A percentile compares a stretch with the other conserved stretches of the same genome.
These are phyloP conservation scores for Meteorus cinctellus DNA, from an alignment of 2,888 invertebrate genomes.

Conservation along the genomic window DNA sequence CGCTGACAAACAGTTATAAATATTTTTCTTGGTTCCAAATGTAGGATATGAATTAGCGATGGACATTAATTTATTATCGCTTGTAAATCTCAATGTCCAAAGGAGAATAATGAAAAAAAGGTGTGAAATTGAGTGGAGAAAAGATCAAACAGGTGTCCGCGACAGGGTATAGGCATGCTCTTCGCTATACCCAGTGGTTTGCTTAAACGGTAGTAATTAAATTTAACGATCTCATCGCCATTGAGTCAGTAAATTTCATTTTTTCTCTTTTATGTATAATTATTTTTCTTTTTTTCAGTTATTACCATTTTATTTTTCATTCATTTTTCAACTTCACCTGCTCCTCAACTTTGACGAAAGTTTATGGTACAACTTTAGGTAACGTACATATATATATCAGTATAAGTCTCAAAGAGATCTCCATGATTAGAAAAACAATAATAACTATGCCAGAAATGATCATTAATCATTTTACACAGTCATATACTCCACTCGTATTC, in stretches of 20 bases:
- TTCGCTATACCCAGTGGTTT: conserved; percentile 15
- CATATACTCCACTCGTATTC: background rate
- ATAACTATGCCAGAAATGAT: background rate
- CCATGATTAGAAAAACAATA: background rate
- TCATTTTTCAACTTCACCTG: background rate
- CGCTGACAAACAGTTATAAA: background rate
- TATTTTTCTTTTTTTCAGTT: background rate
- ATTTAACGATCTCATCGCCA: conserved; percentile 60
- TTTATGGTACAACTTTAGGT: background rate
- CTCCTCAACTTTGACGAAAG: background rate
- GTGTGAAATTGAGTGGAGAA: conserved; percentile 30
- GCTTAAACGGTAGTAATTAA: conserved; percentile 57
- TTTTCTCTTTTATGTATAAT: background rate
- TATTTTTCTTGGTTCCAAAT: background rate
- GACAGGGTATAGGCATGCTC: conserved; percentile 37
- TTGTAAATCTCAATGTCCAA: background rate
- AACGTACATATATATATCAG: background rate
- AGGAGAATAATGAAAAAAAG: conserved; percentile 10
- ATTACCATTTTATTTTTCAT: background rate
- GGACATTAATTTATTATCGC: conserved; percentile 7
- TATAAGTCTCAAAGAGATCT: background rate
- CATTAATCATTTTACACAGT: background rate
- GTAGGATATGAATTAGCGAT: background rate
- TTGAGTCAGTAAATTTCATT: conserved; percentile 21
- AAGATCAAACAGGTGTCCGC: conserved; percentile 67